Conservation (phyloP, 1,140 invertebrate species). For the Drosophila nikananu region DNA sequence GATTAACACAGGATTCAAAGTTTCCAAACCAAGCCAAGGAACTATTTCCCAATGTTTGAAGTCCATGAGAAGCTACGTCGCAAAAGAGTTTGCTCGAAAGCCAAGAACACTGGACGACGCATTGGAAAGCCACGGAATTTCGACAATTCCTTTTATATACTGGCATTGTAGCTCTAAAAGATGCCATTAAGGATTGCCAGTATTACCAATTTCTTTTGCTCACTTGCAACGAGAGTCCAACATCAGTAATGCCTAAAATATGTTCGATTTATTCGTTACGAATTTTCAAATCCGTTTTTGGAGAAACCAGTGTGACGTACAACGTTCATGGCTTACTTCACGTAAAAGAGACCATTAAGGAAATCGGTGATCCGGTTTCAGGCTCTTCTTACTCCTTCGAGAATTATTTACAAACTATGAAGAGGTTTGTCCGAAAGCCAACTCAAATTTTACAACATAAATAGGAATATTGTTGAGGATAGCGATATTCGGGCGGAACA, state of each 20-base stretch:
- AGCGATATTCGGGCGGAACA: background rate
- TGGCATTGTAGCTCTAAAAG: background rate
- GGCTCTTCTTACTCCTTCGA: background rate
- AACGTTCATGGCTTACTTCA: background rate
- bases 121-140: too few relatives aligned
- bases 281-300: background rate
- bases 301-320: background rate
- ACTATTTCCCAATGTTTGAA: too few relatives aligned
- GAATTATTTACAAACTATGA: constrained; percentile 7
- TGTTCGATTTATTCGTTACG: background rate
- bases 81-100: background rate
- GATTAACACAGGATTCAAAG: background rate
- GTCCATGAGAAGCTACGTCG: too few relatives aligned
- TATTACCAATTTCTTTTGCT: background rate
- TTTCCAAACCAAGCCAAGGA: background rate
- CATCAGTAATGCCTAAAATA: background rate
- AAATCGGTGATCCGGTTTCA: too few relatives aligned
- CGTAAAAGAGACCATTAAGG: too few relatives aligned
- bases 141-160: too few relatives aligned
- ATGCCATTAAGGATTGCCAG: background rate
- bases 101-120: background rate
- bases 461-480: background rate
- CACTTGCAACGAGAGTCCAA: too few relatives aligned
- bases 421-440: background rate
- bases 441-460: background rate